Evolutionary conservation across 37 sponge, comb jelly and placozoan species (phyloP), one percentile per base, ranked within the genome.

Genomic region (Halichondria panicea): DNA sequence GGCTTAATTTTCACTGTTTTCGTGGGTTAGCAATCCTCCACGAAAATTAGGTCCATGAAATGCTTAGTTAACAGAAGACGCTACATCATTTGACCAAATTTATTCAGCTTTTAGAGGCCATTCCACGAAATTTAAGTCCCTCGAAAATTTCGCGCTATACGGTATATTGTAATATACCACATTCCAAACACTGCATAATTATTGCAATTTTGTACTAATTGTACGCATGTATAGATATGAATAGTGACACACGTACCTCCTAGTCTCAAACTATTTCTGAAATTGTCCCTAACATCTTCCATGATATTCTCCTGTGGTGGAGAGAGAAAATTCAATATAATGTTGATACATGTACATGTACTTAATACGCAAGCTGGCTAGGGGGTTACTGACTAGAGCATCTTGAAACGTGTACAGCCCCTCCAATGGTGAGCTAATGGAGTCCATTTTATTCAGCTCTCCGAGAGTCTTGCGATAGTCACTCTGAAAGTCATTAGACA

Each of bases 361-460:
- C 63, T 19, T 63, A 34, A 63, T 63, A 63, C 18, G 21, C 27
- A 28, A 28, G 57, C 12, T 56, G 5, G 57, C 57, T 9, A 56
- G 27, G 12, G 27, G 4, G 11, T 56, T 37, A 41, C 84, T 52
- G 12, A 85, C 86, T 68, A 86, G 74, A 8, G 87, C 81, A 33
- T 86, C 87, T 19, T 86, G 87, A 7, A 80, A n/a, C 28, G 61
- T 46, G 41, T 80, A 74, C 39, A 86, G 56, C 69, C 66, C 73
- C 54, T 79, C 87, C 18, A 86, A 28, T 27, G 87, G 87, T 34
- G 81, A 43, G 4, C 56, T 22, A 22, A 55, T 13, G 0, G 4
- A 1, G 15, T 66, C 56, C 3, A 86, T 32, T 8, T 11, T 32
- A 19, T 74, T 74, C 4, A 86, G 50, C 4, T 61, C 41, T 6